phyloP scores from a whole-genome alignment of 2,113 vertebrate species.

The Struthidea cinerea region DNA sequence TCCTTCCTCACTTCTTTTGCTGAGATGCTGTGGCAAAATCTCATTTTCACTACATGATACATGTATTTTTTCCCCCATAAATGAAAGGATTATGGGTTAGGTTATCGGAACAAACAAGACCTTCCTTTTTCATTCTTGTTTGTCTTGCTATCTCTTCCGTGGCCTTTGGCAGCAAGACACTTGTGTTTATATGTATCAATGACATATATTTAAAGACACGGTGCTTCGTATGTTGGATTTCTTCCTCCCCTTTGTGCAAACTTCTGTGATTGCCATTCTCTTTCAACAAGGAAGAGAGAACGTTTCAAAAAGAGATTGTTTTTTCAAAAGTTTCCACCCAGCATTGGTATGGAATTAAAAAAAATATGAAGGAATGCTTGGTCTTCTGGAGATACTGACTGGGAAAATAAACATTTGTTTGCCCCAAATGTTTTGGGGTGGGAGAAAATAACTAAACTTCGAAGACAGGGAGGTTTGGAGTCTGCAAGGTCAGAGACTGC shows the following conservation, averaged over 20 bases:
- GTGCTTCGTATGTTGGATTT: background rate
- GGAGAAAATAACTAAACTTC: background rate
- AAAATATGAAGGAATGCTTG: background rate
- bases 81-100: background rate
- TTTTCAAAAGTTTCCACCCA: background rate
- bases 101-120: conserved; percentile 1
- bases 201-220: background rate
- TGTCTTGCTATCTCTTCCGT: background rate
- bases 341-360: background rate
- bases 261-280: background rate
- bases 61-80: background rate
- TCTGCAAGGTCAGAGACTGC: background rate
- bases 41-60: background rate
- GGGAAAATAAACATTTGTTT: background rate
- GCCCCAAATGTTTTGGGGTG: background rate
- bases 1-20: background rate
- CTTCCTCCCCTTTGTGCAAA: background rate
- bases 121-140: conserved; percentile 19
- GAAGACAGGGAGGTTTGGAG: background rate
- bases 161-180: background rate
- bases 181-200: background rate
- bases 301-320: background rate
- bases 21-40: background rate
- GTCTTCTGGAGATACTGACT: background rate
- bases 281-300: background rate